These are phyloP conservation scores for Squalus acanthias DNA, from an alignment of 2,797 vertebrate species.

Conservation along the genomic window DNA sequence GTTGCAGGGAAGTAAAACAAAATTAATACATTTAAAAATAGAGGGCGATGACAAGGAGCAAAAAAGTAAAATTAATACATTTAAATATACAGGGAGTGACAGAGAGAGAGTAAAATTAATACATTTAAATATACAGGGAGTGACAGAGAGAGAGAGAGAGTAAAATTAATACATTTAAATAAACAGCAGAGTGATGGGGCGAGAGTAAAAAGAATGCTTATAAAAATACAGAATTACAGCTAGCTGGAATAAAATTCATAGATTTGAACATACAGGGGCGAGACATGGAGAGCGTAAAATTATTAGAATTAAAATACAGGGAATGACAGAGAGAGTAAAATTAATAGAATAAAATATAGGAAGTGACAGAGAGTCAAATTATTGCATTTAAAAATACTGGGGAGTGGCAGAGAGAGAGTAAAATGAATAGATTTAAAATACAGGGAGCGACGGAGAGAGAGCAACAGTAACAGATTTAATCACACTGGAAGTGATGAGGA, in stretches of 20 bases:
- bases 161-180: background rate
- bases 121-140: background rate
- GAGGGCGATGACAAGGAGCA: background rate
- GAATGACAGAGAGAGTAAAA: too few relatives aligned
- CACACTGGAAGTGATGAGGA: background rate
- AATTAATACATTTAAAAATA: background rate
- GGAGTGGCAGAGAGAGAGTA: background rate
- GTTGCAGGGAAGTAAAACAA: background rate
- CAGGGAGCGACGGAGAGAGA: background rate
- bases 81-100: background rate
- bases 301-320: too few relatives aligned
- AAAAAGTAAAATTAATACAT: background rate
- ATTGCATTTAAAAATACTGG: background rate
- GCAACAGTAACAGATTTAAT: background rate
- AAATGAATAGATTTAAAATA: background rate
- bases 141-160: background rate
- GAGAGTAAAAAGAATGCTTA: background rate
- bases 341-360: too few relatives aligned
- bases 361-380: background rate
- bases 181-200: too few relatives aligned
- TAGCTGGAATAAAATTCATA: background rate
- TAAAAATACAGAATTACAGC: background rate
- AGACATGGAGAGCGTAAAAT: too few relatives aligned
- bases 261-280: too few relatives aligned
- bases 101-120: background rate